phyloP scores from a whole-genome alignment of 2,888 invertebrate genomes.

The Ormyrus pomaceus region DNA sequence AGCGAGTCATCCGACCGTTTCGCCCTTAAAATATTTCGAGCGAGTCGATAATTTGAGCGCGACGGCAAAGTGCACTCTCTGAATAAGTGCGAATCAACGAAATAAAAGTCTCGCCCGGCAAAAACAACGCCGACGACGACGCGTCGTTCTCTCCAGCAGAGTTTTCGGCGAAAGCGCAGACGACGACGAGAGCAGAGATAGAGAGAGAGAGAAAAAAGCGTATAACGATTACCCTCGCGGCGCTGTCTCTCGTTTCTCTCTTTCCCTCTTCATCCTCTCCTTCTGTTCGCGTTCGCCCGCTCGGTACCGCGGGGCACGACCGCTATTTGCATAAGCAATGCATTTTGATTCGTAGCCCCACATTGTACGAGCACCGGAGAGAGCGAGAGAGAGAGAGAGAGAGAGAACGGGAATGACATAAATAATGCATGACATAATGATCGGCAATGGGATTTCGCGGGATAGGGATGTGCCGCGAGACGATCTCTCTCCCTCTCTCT shows the following conservation, averaged over 20 bases:
- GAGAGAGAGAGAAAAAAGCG: slow-evolving; percentile 18
- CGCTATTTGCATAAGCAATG: slow-evolving; percentile 75
- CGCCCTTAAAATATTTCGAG: slow-evolving; percentile 2
- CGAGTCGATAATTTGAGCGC: slow-evolving; percentile 20
- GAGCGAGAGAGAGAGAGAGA: neutral
- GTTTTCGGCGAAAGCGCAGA: no score
- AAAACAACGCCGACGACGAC: no score
- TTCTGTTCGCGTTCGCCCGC: slow-evolving; percentile 47
- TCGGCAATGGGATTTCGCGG: slow-evolving; percentile 62
- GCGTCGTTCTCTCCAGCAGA: neutral
- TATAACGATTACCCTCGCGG: slow-evolving; percentile 39
- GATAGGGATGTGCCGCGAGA: slow-evolving; percentile 43
- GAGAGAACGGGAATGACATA: slow-evolving; percentile 68
- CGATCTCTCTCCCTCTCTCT: slow-evolving; percentile 48
- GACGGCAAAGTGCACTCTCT: slow-evolving; percentile 8
- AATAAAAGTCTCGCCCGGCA: slow-evolving; percentile 12
- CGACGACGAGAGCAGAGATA: neutral
- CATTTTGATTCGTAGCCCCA: slow-evolving; percentile 73
- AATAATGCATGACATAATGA: slow-evolving; percentile 74
- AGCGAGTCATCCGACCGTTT: neutral
- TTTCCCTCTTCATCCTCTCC: slow-evolving; percentile 51
- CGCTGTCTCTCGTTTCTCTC: slow-evolving; percentile 20
- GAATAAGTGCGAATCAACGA: slow-evolving; percentile 38
- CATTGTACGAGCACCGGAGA: slow-evolving; percentile 53
- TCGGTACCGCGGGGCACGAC: slow-evolving; percentile 65